Percentiles rank a stretch among this genome's conserved stretches.
Conservation (phyloP, 2,888 invertebrate species). For the Malacosoma neustria region DNA sequence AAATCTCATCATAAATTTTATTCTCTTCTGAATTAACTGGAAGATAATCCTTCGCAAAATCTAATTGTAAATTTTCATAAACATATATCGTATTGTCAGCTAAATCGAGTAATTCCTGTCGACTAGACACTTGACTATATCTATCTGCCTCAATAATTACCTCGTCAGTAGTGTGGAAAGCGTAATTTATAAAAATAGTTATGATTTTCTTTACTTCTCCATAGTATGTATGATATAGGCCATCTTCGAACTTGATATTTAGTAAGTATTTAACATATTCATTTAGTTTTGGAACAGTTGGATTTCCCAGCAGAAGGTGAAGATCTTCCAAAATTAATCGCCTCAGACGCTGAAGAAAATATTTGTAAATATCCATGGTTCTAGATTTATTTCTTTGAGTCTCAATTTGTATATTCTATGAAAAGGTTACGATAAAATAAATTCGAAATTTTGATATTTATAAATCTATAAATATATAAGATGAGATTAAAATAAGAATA, state of each 20-base stretch:
- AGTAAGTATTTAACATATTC: conserved; percentile 25
- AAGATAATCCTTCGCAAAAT: conserved; percentile 30
- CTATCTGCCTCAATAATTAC: conserved; percentile 28
- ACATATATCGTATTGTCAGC: conserved; percentile 27
- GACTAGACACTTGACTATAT: conserved; percentile 17
- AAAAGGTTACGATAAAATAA: too few relatives aligned
- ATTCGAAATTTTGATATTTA: too few relatives aligned
- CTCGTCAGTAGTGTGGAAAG: conserved; percentile 29
- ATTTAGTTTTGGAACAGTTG: conserved; percentile 27
- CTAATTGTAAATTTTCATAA: conserved; percentile 24
- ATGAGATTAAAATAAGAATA: too few relatives aligned
- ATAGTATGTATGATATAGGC: conserved; percentile 33
- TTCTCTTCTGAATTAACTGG: conserved; percentile 25
- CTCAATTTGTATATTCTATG: too few relatives aligned
- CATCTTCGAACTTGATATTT: conserved; percentile 27
- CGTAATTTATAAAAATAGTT: conserved; percentile 31
- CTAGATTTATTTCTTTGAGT: too few relatives aligned
- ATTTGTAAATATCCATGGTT: conserved; percentile 32
- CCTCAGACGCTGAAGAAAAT: conserved; percentile 31
- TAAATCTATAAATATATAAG: too few relatives aligned
- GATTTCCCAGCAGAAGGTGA: conserved; percentile 27
- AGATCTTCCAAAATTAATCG: conserved; percentile 24
- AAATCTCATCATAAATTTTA: conserved; percentile 28
- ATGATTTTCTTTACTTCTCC: conserved; percentile 37
- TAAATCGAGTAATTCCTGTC: conserved; percentile 23